Evolutionary conservation across 2,797 vertebrate genomes (phyloP), one percentile per base, ranked within the genome.

Genomic region (Galago senegalensis): DNA sequence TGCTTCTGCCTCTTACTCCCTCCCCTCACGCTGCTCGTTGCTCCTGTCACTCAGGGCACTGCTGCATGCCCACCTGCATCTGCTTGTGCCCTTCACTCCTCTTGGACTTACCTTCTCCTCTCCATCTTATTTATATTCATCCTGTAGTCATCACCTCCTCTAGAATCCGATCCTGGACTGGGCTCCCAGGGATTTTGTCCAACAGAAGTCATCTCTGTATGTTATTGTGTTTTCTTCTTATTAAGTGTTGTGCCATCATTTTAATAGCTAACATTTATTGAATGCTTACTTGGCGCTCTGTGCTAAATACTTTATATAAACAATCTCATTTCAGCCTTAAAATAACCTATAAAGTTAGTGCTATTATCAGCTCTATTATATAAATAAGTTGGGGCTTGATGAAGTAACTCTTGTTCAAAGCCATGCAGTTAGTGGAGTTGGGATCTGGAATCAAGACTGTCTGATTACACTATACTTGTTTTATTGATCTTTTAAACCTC

Each of bases 401-500:
- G 31, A 84, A 76, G 23, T 63, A 27, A 37, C 16, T 79, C 76
- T 31, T 2, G 1, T 92, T 75, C 34, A 37, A 49, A 58, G 14
- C 70, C 65, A 60, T 43, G 16, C 1, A 29, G 31, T 69, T 37
- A 58, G 31, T 37, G 18, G n/a, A 49, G 43, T 21, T 46, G 61
- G 34, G n/a, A 70, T 85, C 70, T 87, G 82, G 63, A 82, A 60
- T 85, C 58, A 34, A 60, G 25, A 27, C 12, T 37, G 2, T 49
- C 53, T 70, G 53, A 25, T 60, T 25, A 82, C 2, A 60, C 4
- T 53, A 2, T 58, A 46, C 34, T 72, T 37, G 14, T 80, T 77
- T 93, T 73, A 73, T 67, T 69, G 63, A 70, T 81, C 53, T 58
- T 87, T 93, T 83, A 87, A 87, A 88, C 10, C 34, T 93, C 46